Evolutionary conservation across 1,140 invertebrate species (phyloP).

Genomic region (Formica exsecta): DNA sequence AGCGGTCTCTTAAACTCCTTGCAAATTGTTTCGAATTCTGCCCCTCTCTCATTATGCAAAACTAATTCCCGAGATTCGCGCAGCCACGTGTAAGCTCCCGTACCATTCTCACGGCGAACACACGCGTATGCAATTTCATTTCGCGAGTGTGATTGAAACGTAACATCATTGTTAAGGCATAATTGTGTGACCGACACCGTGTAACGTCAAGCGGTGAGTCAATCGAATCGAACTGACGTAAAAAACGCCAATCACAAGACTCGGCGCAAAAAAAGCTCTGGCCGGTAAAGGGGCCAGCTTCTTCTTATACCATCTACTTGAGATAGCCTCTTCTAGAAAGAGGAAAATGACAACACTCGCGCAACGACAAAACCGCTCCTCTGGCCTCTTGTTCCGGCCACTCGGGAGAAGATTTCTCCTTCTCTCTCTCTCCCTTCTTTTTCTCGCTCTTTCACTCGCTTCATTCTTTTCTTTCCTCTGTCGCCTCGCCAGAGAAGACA

Average conservation of each 20-base stretch:
- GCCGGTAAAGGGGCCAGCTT: constrained; percentile 69
- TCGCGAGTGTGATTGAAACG: constrained; percentile 83
- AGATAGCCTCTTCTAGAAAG: constrained; percentile 44
- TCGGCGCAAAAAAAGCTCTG: constrained; percentile 74
- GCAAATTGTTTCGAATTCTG: neutral
- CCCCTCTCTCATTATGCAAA: neutral
- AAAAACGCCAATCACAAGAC: constrained; percentile 79
- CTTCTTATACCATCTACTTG: constrained; percentile 29
- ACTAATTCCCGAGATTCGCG: constrained; percentile 34
- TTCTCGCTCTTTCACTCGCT: constrained; percentile 29
- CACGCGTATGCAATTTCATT: constrained; percentile 65
- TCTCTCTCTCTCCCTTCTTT: constrained; percentile 9
- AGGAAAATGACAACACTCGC: constrained; percentile 63
- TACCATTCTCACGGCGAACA: neutral
- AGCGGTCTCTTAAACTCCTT: neutral
- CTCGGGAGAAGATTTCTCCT: constrained; percentile 44
- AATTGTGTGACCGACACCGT: constrained; percentile 82
- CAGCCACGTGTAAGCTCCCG: neutral
- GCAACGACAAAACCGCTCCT: constrained; percentile 61
- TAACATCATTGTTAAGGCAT: constrained; percentile 84
- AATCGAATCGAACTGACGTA: constrained; percentile 73
- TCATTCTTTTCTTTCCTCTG: neutral
- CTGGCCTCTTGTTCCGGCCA: constrained; percentile 32
- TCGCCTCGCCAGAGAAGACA: neutral
- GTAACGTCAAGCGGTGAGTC: constrained; percentile 71